Base-by-base conservation (phyloP, 2,888 invertebrate genomes). In the Amblyjoppa fuscipennis region DNA sequence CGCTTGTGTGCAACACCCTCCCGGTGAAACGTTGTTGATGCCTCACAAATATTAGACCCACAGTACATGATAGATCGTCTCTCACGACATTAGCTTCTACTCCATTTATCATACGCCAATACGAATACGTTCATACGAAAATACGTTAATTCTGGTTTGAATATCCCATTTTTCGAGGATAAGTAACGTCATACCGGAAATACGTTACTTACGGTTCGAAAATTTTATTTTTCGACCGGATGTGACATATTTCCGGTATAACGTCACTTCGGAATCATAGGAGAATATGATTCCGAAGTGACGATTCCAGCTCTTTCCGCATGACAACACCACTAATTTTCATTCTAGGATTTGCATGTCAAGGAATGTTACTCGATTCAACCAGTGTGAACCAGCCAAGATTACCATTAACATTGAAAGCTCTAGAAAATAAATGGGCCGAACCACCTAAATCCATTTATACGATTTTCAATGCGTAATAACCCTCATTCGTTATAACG, bases 281-380 rank as follows among this genome's bases (percentile, higher is more conserved):
- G 66, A 25, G n/a, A 41, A 53, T 49, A 31, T n/a, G 16, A 20
- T 20, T 20, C 20, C 20, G 20, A 20, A 20, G 20, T 20, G 20
- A 20, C 20, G 20, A 20, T 20, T 20, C 20, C 20, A 20, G 20
- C 9, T 53, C 64, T 56, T 66, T 69, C 45, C 45, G 45, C 25
- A 76, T 70, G 61, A 73, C 69, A 49, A 38, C 53, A 70, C 71
- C 64, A 53, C 80, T 83, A 83, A 85, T 85, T 85, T 85, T 79
- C 56, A 64, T 80, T 69, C 73, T 68, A 16, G 71, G 76, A 66
- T 80, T 84, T 71, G 25, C 34, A 25, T 34, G 31, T 61, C 28
- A 41, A 66, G 51, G 64, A 38, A 56, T 28, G 59, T 28, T 11
- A 28, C 59, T 28, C 31, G 61, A 31, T 61, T 61, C 1, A 28